Evolutionary conservation across 1,140 invertebrate species (phyloP).

Genomic region (Lepidostoma basale): DNA sequence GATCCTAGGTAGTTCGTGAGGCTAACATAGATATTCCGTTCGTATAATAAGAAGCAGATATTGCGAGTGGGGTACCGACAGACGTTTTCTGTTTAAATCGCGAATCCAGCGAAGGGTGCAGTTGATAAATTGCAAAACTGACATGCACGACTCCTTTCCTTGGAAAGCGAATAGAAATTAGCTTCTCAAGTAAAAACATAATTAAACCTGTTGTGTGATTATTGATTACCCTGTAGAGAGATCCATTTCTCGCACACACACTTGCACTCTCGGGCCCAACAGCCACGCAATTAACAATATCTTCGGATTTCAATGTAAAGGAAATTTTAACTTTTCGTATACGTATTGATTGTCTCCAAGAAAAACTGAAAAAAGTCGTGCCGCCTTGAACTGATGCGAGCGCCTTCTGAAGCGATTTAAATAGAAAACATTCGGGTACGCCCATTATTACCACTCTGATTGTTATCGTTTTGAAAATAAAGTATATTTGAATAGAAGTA

Average conservation of each 20-base stretch:
- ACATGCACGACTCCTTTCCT: too few relatives aligned
- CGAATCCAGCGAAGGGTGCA: background rate
- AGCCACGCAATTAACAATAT: background rate
- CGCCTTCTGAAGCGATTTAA: slow-evolving; percentile 13
- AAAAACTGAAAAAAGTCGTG: background rate
- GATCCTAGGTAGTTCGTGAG: background rate
- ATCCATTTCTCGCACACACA: slow-evolving; percentile 15
- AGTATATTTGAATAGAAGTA: background rate
- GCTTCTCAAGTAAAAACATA: background rate
- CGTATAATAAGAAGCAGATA: background rate
- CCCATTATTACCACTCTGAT: too few relatives aligned
- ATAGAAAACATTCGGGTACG: background rate
- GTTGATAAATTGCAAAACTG: too few relatives aligned
- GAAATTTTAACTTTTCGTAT: slow-evolving; percentile 3
- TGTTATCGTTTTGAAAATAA: background rate
- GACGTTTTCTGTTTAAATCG: slow-evolving; percentile 18
- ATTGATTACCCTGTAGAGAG: slow-evolving; percentile 21
- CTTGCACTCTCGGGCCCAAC: slow-evolving; percentile 3
- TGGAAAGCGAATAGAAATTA: background rate
- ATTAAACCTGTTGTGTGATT: slow-evolving; percentile 7
- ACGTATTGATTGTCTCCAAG: slow-evolving; percentile 13
- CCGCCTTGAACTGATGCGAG: background rate
- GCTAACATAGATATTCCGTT: background rate
- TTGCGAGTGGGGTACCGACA: background rate
- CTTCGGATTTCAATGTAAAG: slow-evolving; percentile 1